Conservation (phyloP, 2,113 vertebrate genomes). For the Aspidoscelis tigris region DNA sequence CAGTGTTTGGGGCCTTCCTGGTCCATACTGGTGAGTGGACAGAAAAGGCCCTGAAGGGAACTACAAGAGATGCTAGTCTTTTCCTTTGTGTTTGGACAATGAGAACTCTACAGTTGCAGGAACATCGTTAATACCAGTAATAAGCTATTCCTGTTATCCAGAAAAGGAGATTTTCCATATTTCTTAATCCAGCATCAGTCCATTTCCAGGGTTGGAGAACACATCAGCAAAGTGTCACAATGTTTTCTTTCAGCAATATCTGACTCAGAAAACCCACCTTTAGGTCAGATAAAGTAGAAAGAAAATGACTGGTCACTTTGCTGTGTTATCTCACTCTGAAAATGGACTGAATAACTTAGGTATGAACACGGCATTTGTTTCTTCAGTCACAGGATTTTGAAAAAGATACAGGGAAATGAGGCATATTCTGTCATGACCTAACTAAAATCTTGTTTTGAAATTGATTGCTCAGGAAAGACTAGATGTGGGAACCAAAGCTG, state of each 20-base stretch:
- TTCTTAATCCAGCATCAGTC: too few relatives aligned
- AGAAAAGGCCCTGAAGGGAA: too few relatives aligned
- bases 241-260: too few relatives aligned
- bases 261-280: too few relatives aligned
- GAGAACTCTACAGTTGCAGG: neutral
- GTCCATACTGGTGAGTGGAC: too few relatives aligned
- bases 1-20: too few relatives aligned
- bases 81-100: neutral
- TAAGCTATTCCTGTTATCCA: neutral
- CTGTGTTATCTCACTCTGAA: too few relatives aligned
- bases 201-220: too few relatives aligned
- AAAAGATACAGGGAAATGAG: neutral
- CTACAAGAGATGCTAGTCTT: neutral
- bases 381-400: neutral
- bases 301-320: too few relatives aligned
- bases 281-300: too few relatives aligned
- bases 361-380: neutral
- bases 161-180: neutral
- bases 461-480: neutral
- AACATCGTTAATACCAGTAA: neutral
- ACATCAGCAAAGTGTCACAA: too few relatives aligned
- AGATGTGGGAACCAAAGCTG: neutral
- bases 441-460: neutral
- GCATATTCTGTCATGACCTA: neutral
- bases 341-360: too few relatives aligned